phyloP scores from a whole-genome alignment of 2,888 invertebrate genomes.

The Sarcophaga subvicina region DNA sequence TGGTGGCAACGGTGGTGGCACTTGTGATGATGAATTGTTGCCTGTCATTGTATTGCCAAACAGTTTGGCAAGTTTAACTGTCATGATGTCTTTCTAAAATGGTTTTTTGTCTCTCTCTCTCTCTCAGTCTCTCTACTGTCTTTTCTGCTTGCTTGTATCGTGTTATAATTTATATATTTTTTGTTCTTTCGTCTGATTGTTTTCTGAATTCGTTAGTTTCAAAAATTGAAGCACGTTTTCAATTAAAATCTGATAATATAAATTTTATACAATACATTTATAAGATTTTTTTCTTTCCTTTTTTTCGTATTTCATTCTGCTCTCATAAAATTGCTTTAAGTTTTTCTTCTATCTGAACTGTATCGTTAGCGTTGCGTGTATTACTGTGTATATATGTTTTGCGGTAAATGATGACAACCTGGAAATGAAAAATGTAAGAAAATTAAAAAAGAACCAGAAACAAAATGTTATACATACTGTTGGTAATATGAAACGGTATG shows the following conservation, averaged over 20 bases:
- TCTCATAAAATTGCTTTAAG: constrained; percentile 8
- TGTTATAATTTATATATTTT: neutral
- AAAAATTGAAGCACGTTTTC: constrained; percentile 73
- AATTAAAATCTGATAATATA: constrained; percentile 74
- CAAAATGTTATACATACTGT: neutral
- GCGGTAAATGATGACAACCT: constrained; percentile 53
- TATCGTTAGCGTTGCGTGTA: constrained; percentile 2
- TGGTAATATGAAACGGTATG: neutral
- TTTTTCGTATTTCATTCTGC: constrained; percentile 9
- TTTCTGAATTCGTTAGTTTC: constrained; percentile 37
- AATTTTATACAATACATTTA: constrained; percentile 48
- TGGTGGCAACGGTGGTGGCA: constrained; percentile 60
- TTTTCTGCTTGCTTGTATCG: neutral
- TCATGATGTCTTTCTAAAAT: constrained; percentile 71
- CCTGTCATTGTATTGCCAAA: constrained; percentile 68
- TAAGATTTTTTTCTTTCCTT: constrained; percentile 10
- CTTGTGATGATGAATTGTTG: constrained; percentile 61
- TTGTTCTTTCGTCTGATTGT: constrained; percentile 5
- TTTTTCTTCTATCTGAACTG: constrained; percentile 21
- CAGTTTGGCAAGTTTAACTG: constrained; percentile 75
- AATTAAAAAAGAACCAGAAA: neutral
- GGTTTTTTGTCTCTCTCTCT: neutral
- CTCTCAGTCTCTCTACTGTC: neutral
- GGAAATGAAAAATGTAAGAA: constrained; percentile 39
- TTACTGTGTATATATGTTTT: constrained; percentile 7